These are phyloP conservation scores for Corythaeola cristata DNA, from an alignment of 2,113 vertebrate species.

Conservation along the genomic window DNA sequence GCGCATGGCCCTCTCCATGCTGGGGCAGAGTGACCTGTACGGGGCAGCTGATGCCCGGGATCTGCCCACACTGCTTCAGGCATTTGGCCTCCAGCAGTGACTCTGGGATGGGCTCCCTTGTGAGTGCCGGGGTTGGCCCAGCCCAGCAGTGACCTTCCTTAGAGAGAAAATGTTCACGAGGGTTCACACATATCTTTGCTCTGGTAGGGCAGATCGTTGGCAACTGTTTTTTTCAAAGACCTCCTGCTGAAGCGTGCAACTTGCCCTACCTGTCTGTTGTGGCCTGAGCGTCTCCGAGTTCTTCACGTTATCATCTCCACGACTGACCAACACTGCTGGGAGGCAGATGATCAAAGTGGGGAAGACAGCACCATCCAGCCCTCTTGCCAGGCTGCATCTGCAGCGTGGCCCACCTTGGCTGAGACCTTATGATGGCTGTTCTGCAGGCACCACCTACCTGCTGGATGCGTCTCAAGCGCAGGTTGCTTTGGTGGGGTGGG, in stretches of 20 bases:
- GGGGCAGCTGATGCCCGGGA: slow-evolving; percentile 88
- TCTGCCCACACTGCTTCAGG: slow-evolving; percentile 84
- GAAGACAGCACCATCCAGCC: not conserved
- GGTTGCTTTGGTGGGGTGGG: not conserved
- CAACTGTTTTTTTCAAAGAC: not conserved
- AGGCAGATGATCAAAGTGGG: not conserved
- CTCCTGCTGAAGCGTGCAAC: not conserved
- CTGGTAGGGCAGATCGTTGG: not conserved
- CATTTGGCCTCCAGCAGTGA: slow-evolving; percentile 90
- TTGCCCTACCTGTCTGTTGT: not conserved
- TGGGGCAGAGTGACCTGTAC: slow-evolving; percentile 95
- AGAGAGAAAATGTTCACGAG: not conserved
- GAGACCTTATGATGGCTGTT: not conserved
- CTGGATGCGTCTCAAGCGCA: fast-evolving
- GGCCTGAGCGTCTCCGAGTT: not conserved
- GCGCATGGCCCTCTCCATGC: slow-evolving; percentile 97
- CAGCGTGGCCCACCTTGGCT: not conserved
- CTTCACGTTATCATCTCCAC: not conserved
- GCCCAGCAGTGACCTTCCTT: slow-evolving; percentile 43
- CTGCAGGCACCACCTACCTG: not conserved
- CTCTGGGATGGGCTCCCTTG: slow-evolving; percentile 70
- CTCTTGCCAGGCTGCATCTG: not conserved
- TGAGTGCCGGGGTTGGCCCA: slow-evolving; percentile 63
- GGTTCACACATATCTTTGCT: not conserved
- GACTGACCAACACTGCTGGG: not conserved